These are phyloP conservation scores for Oncopeltus fasciatus DNA, from an alignment of 1,140 invertebrate genomes.

Conservation along the genomic window DNA sequence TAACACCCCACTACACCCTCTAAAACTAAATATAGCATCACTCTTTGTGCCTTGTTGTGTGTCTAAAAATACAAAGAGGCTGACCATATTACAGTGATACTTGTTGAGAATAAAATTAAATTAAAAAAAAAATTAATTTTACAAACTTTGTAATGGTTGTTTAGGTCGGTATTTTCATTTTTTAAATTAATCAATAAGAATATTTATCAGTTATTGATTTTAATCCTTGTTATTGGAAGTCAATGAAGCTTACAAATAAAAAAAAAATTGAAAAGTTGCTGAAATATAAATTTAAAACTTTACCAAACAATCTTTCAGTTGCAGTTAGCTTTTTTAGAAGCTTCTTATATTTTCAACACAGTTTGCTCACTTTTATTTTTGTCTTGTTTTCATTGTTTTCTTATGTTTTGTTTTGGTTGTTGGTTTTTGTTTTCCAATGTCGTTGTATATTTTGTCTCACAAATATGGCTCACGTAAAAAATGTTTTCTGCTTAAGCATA, in stretches of 20 bases:
- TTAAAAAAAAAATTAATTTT: too few relatives aligned
- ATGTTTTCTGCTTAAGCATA: constrained; percentile 14
- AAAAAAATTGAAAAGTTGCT: too few relatives aligned
- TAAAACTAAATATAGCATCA: neutral
- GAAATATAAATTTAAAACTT: too few relatives aligned
- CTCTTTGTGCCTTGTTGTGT: constrained; percentile 11
- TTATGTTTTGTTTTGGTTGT: constrained; percentile 13
- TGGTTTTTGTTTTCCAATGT: constrained; percentile 14
- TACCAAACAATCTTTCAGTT: neutral
- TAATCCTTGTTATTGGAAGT: too few relatives aligned
- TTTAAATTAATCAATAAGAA: too few relatives aligned
- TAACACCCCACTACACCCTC: neutral
- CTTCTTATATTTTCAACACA: constrained; percentile 11
- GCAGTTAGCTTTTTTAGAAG: constrained; percentile 12
- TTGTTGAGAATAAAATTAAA: too few relatives aligned
- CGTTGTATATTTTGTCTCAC: constrained; percentile 13
- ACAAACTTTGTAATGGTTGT: too few relatives aligned
- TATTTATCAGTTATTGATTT: too few relatives aligned
- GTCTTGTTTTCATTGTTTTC: constrained; percentile 16
- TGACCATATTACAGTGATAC: constrained; percentile 13
- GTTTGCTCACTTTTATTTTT: constrained; percentile 11
- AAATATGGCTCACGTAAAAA: constrained; percentile 12
- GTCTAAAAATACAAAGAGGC: constrained; percentile 16
- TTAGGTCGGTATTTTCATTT: too few relatives aligned
- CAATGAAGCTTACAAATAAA: too few relatives aligned